Base-by-base conservation (phyloP, 2,888 invertebrate species). In the Perizoma affinitatum region DNA sequence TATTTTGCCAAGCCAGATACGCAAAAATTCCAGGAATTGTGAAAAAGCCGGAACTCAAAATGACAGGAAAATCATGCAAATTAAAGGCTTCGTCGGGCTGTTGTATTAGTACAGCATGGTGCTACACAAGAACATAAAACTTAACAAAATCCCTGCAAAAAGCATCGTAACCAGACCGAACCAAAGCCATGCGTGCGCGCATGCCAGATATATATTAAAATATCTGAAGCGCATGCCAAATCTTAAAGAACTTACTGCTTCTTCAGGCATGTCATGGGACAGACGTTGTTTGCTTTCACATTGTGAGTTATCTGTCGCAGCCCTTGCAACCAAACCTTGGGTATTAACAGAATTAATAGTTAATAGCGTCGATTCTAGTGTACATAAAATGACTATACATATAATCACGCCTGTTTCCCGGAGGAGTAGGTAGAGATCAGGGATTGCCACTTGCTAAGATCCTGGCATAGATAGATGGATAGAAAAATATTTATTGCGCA, bases 251-350 rank as follows among this genome's bases (percentile, higher is more conserved):
- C 98, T 97, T 96, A 99, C 99, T 99, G 99, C 94, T 99, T 99
- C 93, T 97, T 97, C 77, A 99, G 95, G 93, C 98, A 98, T 78
- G 98, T 99, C 96, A 98, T 97, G 59, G 99, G 99, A 90, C 99
- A 99, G 80, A 98, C 96, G 94, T 99, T 99, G 95, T 98, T 98
- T 79, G 98, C 98, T 94, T 99, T 99, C 81, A 98, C 98, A 94
- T 99, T 99, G 94, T 98, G 98, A 68, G 99, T 98, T 87, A 99
- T 97, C 92, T 95, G 95, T 90, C 99, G 95, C 79, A 99, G 94
- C 72, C 97, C 98, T 87, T 97, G 96, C 93, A 98, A 95, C 99
- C 99, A 99, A 85, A 95, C 96, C 98, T 99, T 95, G 80, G 61
- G 71, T 67, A 58, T 49, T 45, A 4, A 63, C 61, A 76, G 53